Percentiles rank a stretch among this genome's conserved stretches.
Evolutionary conservation across 1,140 invertebrate species (phyloP).

Genomic region (Aphelenchoides fujianensis): DNA sequence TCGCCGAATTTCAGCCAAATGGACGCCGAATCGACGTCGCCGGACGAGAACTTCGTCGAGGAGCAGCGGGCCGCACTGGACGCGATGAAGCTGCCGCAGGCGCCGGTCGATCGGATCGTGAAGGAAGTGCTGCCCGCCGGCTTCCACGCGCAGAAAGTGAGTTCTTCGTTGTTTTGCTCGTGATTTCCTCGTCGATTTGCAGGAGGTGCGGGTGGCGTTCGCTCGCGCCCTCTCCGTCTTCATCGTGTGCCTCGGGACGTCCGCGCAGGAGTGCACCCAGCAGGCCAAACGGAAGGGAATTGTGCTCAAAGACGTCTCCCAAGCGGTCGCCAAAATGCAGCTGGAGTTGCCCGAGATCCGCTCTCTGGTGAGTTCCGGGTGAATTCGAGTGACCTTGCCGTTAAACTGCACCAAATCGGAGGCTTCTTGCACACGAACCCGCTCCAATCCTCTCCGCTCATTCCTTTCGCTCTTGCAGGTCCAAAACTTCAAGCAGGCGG

Average conservation of each 20-base stretch:
- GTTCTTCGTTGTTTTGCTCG: neutral
- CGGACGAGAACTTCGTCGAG: no score
- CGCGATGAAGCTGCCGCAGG: slow-evolving; percentile 5
- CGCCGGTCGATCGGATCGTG: slow-evolving; percentile 14
- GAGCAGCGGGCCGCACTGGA: neutral
- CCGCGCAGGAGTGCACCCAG: neutral
- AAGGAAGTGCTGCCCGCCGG: slow-evolving; percentile 8
- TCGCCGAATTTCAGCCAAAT: no score
- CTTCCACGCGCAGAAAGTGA: neutral
- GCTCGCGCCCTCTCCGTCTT: slow-evolving; percentile 17
- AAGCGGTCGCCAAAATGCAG: slow-evolving; percentile 14
- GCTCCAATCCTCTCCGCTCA: no score
- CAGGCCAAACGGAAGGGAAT: slow-evolving; percentile 11
- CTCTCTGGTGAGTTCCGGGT: neutral
- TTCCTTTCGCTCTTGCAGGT: neutral
- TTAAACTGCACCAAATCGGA: neutral
- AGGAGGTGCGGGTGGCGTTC: slow-evolving; percentile 10
- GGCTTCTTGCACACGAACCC: no score
- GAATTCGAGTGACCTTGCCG: neutral
- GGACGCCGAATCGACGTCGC: no score
- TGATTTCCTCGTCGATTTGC: neutral
- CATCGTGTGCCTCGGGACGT: slow-evolving; percentile 2
- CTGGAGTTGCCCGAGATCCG: slow-evolving; percentile 15
- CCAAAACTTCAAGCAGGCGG: neutral
- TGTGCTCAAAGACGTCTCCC: neutral